Base-by-base conservation (phyloP, 2,797 vertebrate species). In the Cyprinella venusta region DNA sequence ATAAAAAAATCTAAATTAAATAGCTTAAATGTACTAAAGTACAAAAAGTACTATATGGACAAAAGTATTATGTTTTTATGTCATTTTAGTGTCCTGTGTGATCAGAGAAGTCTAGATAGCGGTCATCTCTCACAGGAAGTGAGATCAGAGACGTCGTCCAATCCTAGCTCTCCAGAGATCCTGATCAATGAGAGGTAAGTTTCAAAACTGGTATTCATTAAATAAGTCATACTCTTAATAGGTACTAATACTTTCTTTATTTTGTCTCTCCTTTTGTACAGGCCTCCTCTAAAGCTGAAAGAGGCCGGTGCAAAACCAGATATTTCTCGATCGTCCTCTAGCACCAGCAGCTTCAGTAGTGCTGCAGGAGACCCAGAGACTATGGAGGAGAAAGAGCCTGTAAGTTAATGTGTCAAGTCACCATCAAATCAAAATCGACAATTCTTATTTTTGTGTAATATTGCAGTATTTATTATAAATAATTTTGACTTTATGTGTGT, bases 131-230 rank as follows among this genome's bases (percentile, higher is more conserved):
- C 94, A 2, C 96, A 96, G 90, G 97, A 98, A 86, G 93, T 94
- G 79, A 97, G 92, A 90, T 94, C 96, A 48, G 97, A 98, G 91
- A 94, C 95, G 19, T 96, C 94, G 0, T 97, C 97, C 80, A 98
- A 98, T 90, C 97, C 96, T 84, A 97, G 97, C 91, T 98, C 97
- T 83, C 96, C 97, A 0, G 97, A 98, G 93, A 96, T 95, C 76
- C 93, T 95, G 80, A 95, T 90, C 91, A 96, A 96, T 87, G 96
- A 97, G 79, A 96, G 96, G 98, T 89, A 76, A 0, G 13, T 63
- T 63, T 59, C 2, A 19, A 13, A n/a, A 26, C 65, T 77, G 26
- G 21, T 52, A 21, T 33, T 33, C 16, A 50, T 5, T 64, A 50
- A 7, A 56, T 56, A n/a, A n/a, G n/a, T n/a, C 15, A 18, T 26